Percentiles rank a stretch among this genome's conserved stretches.
Conservation (phyloP, 2,113 vertebrate genomes). For the Erpornis zantholeuca region DNA sequence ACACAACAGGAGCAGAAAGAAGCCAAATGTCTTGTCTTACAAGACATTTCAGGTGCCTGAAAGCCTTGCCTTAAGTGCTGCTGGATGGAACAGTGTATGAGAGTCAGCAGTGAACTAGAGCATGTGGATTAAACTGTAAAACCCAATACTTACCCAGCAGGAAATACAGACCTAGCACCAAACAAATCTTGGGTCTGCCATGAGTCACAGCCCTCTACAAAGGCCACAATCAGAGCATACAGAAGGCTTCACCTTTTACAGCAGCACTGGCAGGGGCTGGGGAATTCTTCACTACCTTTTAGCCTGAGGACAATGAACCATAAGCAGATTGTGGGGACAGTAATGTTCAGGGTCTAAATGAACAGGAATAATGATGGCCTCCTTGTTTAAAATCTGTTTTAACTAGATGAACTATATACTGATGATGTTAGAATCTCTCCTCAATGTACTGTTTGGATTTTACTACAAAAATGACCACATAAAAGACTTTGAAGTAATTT, state of each 20-base stretch:
- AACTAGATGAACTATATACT: not conserved
- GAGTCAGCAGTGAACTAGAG: not conserved
- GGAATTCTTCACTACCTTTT: not conserved
- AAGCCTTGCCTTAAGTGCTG: not conserved
- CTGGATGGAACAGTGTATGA: accelerated
- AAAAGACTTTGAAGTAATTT: not conserved
- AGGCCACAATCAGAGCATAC: not conserved
- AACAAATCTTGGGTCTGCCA: not conserved
- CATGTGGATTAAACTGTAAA: not conserved
- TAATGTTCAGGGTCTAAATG: not conserved
- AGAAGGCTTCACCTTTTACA: not conserved
- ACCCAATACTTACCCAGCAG: not conserved
- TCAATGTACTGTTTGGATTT: not conserved
- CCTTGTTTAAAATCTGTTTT: not conserved
- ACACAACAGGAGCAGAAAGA: not conserved
- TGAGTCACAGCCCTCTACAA: not conserved
- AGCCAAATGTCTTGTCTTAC: not conserved
- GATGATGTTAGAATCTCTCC: not conserved
- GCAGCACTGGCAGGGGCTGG: not conserved
- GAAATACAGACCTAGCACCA: not conserved
- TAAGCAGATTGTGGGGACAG: not conserved
- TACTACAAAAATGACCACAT: not conserved
- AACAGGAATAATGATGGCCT: not conserved
- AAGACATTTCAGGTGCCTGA: not conserved
- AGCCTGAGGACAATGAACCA: not conserved